These are phyloP conservation scores for Acromyrmex charruanus DNA, from an alignment of 1,140 invertebrate genomes.

Conservation along the genomic window DNA sequence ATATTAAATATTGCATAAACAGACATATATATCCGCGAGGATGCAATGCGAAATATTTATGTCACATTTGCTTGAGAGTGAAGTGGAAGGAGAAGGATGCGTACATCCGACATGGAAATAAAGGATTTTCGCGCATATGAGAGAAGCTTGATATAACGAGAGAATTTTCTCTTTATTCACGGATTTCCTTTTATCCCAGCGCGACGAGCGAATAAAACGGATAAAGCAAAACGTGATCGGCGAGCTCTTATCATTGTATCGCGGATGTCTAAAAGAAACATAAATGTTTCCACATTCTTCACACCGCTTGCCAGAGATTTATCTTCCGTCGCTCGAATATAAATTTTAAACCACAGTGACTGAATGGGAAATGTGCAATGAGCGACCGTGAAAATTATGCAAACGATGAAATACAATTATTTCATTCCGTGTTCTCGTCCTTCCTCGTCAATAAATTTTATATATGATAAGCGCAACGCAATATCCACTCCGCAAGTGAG, in stretches of 20 bases:
- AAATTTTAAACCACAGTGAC: background rate
- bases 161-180: background rate
- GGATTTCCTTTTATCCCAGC: constrained; percentile 11
- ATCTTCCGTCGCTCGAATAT: background rate
- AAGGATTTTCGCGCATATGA: background rate
- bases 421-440: background rate
- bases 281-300: background rate
- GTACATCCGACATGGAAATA: background rate
- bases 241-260: background rate
- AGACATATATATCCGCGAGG: background rate
- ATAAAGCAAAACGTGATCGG: constrained; percentile 4
- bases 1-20: background rate
- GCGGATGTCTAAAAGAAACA: background rate
- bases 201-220: constrained; percentile 23
- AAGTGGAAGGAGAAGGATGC: background rate
- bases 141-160: constrained; percentile 13
- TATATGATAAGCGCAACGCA: background rate
- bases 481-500: background rate
- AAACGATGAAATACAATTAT: background rate
- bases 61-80: background rate
- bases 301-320: background rate
- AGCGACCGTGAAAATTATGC: background rate
- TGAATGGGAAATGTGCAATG: background rate
- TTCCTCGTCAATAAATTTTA: background rate
- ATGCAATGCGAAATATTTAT: constrained; percentile 4